A percentile compares a stretch with the other conserved stretches of the same genome.
These are phyloP conservation scores for Callospermophilus lateralis DNA, from an alignment of 2,113 vertebrate species.

Conservation along the genomic window DNA sequence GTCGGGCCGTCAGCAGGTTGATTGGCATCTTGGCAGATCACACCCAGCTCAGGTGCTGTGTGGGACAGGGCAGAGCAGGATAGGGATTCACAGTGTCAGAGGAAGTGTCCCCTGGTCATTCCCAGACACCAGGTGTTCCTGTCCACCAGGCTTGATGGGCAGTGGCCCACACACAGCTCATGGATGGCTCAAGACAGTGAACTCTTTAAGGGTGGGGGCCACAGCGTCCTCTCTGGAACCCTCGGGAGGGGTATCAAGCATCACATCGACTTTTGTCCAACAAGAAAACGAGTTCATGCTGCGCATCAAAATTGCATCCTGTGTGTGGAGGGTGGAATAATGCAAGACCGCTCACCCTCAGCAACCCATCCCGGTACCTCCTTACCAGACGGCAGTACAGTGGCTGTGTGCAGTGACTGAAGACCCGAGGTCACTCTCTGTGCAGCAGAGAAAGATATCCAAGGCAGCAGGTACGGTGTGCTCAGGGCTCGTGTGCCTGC, in stretches of 20 bases:
- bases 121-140: no score
- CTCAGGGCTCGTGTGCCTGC: accelerated
- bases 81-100: no score
- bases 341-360: background rate
- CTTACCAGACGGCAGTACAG: background rate
- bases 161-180: no score
- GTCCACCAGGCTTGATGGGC: no score
- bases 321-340: conserved; percentile 3
- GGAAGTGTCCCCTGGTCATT: no score
- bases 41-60: no score
- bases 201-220: background rate
- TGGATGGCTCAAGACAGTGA: no score
- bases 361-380: background rate
- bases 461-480: background rate
- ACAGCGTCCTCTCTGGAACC: background rate
- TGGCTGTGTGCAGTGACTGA: background rate
- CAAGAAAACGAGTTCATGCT: background rate
- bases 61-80: no score
- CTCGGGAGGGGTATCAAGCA: background rate
- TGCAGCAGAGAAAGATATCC: conserved; percentile 23
- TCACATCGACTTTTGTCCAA: background rate
- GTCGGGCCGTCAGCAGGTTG: no score
- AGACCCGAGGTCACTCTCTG: background rate
- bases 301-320: background rate
- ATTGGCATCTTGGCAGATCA: no score